A percentile compares a stretch with the other conserved stretches of the same genome.
Evolutionary conservation across 2,888 invertebrate genomes (phyloP).

Genomic region (Abrostola tripartita): DNA sequence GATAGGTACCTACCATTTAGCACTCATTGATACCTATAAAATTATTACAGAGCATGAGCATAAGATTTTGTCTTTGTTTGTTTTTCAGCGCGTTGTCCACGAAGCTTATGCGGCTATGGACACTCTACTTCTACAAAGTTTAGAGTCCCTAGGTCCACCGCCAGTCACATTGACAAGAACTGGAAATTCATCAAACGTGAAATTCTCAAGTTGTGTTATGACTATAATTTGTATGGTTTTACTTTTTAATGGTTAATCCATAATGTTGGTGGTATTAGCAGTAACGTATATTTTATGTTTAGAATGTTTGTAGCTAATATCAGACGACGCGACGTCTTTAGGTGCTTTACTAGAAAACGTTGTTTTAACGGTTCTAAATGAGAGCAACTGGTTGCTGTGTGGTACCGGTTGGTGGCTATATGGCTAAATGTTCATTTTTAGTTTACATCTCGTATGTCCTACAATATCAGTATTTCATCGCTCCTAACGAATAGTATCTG

Average conservation of each 20-base stretch:
- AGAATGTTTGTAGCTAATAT: conserved; percentile 21
- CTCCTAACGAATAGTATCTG: not conserved
- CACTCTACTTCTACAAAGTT: conserved; percentile 74
- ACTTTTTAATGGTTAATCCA: conserved; percentile 26
- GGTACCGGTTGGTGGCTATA: not conserved
- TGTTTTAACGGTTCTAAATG: conserved; percentile 10
- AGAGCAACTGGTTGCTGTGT: not conserved
- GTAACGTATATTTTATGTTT: conserved; percentile 36
- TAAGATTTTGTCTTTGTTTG: not conserved
- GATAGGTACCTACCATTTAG: no score
- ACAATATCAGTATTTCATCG: conserved; percentile 7
- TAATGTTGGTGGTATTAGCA: conserved; percentile 18
- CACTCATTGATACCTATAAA: no score
- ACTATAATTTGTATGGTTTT: conserved; percentile 14
- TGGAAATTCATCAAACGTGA: not conserved
- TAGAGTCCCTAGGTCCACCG: conserved; percentile 53
- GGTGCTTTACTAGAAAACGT: conserved; percentile 20
- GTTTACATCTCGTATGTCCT: conserved; percentile 1
- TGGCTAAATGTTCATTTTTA: not conserved
- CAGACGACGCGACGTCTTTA: conserved; percentile 1
- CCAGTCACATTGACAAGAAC: conserved; percentile 47
- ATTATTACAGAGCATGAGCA: no score
- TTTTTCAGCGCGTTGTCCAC: conserved; percentile 77
- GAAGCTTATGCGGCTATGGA: conserved; percentile 83
- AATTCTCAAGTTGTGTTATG: conserved; percentile 11